Percentiles rank a stretch among this genome's conserved stretches.
These are phyloP conservation scores for Hylia prasina DNA, from an alignment of 2,113 vertebrate species.

Conservation along the genomic window DNA sequence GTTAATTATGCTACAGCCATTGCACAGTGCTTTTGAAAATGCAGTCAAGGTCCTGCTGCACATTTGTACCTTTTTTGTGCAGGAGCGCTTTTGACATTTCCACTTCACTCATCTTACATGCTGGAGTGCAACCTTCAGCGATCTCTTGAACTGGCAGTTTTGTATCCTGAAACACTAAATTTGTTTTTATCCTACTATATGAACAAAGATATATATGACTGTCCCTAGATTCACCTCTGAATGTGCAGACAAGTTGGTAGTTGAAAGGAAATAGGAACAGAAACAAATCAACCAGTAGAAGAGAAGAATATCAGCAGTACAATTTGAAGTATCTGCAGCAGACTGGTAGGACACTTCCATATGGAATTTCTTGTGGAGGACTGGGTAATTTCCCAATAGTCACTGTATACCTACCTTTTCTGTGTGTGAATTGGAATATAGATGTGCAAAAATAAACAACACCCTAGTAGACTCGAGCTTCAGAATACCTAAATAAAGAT, in stretches of 20 bases:
- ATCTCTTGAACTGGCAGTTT: neutral
- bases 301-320: neutral
- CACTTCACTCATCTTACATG: neutral
- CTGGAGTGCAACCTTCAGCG: neutral
- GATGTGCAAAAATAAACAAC: neutral
- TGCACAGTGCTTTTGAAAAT: neutral
- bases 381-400: neutral
- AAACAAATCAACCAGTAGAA: neutral
- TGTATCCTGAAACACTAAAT: constrained; percentile 3
- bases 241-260: neutral
- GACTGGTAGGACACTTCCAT: neutral
- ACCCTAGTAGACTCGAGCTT: neutral
- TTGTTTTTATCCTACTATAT: neutral
- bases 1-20: neutral
- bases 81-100: constrained; percentile 18
- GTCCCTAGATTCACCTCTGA: constrained; percentile 8
- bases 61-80: neutral
- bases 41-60: neutral
- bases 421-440: neutral
- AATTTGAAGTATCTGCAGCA: neutral
- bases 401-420: neutral
- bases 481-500: neutral
- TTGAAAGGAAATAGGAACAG: neutral
- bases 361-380: neutral
- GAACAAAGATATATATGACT: neutral